These are phyloP conservation scores for Marmota monax DNA, from an alignment of 2,113 vertebrate species.

Conservation along the genomic window DNA sequence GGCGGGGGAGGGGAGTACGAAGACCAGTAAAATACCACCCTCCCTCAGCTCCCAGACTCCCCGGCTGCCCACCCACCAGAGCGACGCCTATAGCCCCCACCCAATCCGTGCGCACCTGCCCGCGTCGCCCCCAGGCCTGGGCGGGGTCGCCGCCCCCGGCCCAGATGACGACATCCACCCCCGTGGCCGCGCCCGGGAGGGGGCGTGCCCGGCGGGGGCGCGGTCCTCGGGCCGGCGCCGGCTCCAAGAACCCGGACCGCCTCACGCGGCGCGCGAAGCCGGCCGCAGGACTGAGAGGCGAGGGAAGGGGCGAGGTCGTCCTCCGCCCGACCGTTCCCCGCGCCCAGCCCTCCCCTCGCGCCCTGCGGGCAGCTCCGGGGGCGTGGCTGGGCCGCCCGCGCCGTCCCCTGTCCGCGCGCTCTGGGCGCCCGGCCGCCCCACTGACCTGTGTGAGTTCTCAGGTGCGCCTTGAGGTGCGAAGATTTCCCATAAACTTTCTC, in stretches of 20 bases:
- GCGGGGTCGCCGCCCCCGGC: conserved; percentile 33
- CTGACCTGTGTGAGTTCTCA: conserved; percentile 99
- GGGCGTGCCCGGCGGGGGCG: conserved; percentile 83
- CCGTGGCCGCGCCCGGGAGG: conserved; percentile 72
- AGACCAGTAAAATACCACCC: background rate
- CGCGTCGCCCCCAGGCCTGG: background rate
- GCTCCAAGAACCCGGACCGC: conserved; percentile 33
- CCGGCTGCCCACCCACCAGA: background rate
- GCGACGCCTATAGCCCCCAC: background rate
- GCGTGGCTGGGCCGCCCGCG: conserved; percentile 40
- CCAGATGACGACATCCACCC: conserved; percentile 72
- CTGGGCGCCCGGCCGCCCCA: conserved; percentile 78
- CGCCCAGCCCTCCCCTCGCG: background rate
- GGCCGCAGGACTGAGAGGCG: conserved; percentile 12
- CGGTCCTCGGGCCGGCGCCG: conserved; percentile 77
- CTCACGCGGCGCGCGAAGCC: conserved; percentile 34
- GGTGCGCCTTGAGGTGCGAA: conserved; percentile 99
- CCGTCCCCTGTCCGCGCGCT: background rate
- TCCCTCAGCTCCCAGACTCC: background rate
- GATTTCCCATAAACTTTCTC: conserved; percentile 99
- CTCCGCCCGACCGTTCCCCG: background rate
- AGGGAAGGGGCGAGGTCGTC: background rate
- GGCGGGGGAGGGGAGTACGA: background rate
- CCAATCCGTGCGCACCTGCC: conserved; percentile 73
- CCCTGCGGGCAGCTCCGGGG: conserved; percentile 34